Percentiles rank a stretch among this genome's conserved stretches.
These are phyloP conservation scores for Luffia ferchaultella DNA, from an alignment of 2,888 invertebrate species.

Conservation along the genomic window DNA sequence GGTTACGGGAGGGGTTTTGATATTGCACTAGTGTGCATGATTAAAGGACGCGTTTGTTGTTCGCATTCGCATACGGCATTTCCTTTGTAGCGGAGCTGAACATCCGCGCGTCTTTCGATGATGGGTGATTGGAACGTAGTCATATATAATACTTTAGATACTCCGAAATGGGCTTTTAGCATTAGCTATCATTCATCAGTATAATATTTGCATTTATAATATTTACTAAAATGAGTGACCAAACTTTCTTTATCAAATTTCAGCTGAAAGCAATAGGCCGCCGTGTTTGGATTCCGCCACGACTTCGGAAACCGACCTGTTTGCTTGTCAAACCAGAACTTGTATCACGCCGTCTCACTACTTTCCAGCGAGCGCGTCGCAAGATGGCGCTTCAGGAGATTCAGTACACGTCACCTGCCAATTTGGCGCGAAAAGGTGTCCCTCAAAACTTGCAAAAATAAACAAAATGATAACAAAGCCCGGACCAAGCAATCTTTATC, in stretches of 20 bases:
- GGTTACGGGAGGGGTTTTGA: too few species aligned
- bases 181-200: too few species aligned
- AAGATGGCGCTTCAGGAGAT: slow-evolving; percentile 23
- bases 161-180: too few species aligned
- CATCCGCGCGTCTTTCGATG: too few species aligned
- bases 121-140: too few species aligned
- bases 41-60: too few species aligned
- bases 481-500: slow-evolving; percentile 22
- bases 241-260: slow-evolving; percentile 13
- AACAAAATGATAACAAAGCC: slow-evolving; percentile 23
- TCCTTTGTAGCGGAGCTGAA: too few species aligned
- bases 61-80: too few species aligned
- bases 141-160: too few species aligned
- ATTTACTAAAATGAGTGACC: too few species aligned
- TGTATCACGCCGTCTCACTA: slow-evolving; percentile 56
- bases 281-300: slow-evolving; percentile 39
- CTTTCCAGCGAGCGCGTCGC: slow-evolving; percentile 34
- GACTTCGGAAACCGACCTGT: slow-evolving; percentile 43
- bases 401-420: slow-evolving; percentile 31
- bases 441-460: slow-evolving; percentile 42
- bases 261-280: slow-evolving; percentile 51
- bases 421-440: slow-evolving; percentile 48
- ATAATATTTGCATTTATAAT: too few species aligned
- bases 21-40: too few species aligned
- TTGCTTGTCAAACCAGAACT: slow-evolving; percentile 47